Evolutionary conservation across 2,888 invertebrate genomes (phyloP), one percentile per base, ranked within the genome.

Genomic region (Frankliniella fusca): DNA sequence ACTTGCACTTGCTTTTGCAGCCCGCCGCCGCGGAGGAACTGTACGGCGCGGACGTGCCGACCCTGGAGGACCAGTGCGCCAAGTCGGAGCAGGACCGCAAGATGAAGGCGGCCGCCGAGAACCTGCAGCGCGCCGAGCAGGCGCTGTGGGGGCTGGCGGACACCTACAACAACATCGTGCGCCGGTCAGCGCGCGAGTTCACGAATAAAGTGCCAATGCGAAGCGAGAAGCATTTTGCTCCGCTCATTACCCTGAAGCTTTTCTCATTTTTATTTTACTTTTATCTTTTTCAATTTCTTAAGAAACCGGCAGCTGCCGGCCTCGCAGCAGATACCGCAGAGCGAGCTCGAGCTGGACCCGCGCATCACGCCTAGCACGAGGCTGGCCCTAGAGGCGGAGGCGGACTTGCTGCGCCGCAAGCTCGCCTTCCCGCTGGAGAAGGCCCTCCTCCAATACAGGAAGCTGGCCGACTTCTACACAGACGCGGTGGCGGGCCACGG

Each of bases 381-480:
- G 23, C 23, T 76, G 70, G 23, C 70, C 70, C 70, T 76, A 27
- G 70, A 76, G 70, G 70, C 70, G 23, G 70, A 76, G 70, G 27
- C 70, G 70, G 70, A 76, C 70, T 10, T 76, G 70, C 70, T 76
- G 70, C 70, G 70, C 70, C 23, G 10, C 27, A 76, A 76, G 70
- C 70, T 76, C 5, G 70, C 70, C 70, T 76, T 76, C 70, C 70
- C 70, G 70, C 70, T 76, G 70, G 70, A 76, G 70, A 76, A 76
- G 70, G 70, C 70, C 70, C 12, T 11, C 70, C 70, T 76, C 70
- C 70, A 76, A 27, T 76, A 76, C 70, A 9, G 70, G 23, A 76
- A 76, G 70, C 70, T 76, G 70, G 70, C 70, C 27, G 70, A 76
- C 70, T 76, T 76, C 27, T 76, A 76, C 70, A 76, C 70, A 12